Base-by-base conservation (phyloP, 1,140 invertebrate genomes). In the Helicorthomorpha holstii region DNA sequence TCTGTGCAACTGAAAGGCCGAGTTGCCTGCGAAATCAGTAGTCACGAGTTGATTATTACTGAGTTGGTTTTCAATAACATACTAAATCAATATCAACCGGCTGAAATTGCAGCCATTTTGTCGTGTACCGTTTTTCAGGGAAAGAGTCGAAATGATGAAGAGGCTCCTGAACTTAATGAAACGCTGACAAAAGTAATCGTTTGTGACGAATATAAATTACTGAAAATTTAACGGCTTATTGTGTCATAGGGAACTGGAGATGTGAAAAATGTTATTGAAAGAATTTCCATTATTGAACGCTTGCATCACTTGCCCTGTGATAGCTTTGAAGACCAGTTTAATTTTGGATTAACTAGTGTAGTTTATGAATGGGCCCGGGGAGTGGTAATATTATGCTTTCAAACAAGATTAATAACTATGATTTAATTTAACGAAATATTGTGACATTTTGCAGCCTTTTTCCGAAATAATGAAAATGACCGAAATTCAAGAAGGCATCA, bases 401-500 rank as follows among this genome's bases (percentile, higher is more conserved):
- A 7, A 34, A 7, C 10, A 50, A 21, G n/a, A n/a, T n/a, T n/a
- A n/a, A n/a, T n/a, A n/a, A 2, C 23, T 34, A 29, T 19, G 7
- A 19, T 27, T 42, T 27, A n/a, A n/a, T n/a, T 52, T 53, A 41
- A 51, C 14, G 49, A 50, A 27, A 46, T 50, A 50, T 12, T 50
- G 45, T 56, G 53, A 58, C 38, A 57, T 45, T 56, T 66, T 72
- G 46, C 69, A 85, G 77, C 80, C 87, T 0, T 98, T 98, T 67
- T 76, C 82, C 0, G 83, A 94, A 58, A 95, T 98, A 46, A 94
- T 92, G 77, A 73, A 81, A 50, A 69, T 93, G 42, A 95, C 91
- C 0, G 86, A 93, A 55, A 82, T 95, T 1, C 93, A 98, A 66
- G 96, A 98, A 71, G 96, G 96, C 2, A 88, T 97, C 38, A 97